These are phyloP conservation scores for Chlorocebus sabaeus DNA, from an alignment of 2,113 vertebrate genomes.

Conservation along the genomic window DNA sequence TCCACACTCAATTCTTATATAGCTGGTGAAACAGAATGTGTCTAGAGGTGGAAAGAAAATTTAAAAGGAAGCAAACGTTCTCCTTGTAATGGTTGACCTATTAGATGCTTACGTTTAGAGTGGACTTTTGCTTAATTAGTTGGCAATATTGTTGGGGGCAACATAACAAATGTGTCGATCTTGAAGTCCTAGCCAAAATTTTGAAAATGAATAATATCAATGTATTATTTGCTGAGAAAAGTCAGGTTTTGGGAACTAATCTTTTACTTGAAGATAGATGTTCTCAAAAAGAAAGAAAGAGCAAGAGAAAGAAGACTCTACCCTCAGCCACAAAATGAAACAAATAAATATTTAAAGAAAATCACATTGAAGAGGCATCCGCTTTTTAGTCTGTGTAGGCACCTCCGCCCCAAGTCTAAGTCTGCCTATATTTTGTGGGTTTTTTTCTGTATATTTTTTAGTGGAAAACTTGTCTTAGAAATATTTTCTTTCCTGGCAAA, in stretches of 20 bases:
- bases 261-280: background rate
- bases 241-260: background rate
- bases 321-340: background rate
- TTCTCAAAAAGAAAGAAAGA: background rate
- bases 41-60: background rate
- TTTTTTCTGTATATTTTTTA: background rate
- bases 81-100: background rate
- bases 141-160: background rate
- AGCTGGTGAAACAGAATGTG: background rate
- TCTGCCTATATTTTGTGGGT: background rate
- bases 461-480: background rate
- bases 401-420: background rate
- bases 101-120: background rate
- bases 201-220: background rate
- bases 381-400: background rate
- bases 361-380: background rate
- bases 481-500: background rate
- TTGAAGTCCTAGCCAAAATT: background rate
- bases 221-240: background rate
- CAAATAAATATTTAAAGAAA: background rate
- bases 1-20: background rate
- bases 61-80: background rate
- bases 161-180: background rate
- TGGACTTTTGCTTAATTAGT: background rate
- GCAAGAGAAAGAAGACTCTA: background rate